Evolutionary conservation across 1,140 invertebrate species (phyloP).

Genomic region (Belonocnema kinseyi): DNA sequence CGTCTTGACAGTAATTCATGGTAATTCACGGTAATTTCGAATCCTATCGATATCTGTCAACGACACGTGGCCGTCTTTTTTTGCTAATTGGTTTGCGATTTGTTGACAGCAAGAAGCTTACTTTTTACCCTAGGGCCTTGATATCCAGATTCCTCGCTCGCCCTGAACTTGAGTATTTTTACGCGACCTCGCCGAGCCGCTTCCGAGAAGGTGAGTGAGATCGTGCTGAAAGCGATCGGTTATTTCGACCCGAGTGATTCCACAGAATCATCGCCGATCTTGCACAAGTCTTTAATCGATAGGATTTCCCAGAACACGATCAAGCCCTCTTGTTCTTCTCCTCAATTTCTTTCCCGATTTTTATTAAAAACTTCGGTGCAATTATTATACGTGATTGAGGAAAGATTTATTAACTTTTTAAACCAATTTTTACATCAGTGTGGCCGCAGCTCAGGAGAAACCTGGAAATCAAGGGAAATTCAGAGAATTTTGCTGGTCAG

Average conservation of each 20-base stretch:
- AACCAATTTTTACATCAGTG: too few species aligned
- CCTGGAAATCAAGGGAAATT: too few species aligned
- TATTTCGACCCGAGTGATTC: constrained; percentile 27
- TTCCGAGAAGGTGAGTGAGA: constrained; percentile 45
- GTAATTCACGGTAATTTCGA: too few species aligned
- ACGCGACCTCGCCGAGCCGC: constrained; percentile 47
- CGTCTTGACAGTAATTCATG: too few species aligned
- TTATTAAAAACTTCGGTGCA: too few species aligned
- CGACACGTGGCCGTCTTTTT: background rate
- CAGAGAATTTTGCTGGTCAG: too few species aligned
- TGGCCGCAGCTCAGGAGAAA: too few species aligned
- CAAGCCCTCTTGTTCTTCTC: background rate
- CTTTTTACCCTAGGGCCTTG: constrained; percentile 46
- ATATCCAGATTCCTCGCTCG: constrained; percentile 41
- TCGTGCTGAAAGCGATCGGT: constrained; percentile 25
- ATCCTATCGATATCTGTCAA: too few species aligned
- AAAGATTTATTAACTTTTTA: too few species aligned
- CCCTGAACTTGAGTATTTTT: constrained; percentile 56
- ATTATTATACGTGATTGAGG: too few species aligned
- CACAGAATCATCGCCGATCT: constrained; percentile 21
- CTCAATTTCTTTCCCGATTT: background rate
- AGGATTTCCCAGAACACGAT: constrained; percentile 6
- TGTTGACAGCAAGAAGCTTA: constrained; percentile 18
- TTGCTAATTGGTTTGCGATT: background rate
- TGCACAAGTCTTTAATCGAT: background rate